phyloP scores from a whole-genome alignment of 2,113 vertebrate species.

The Empidonax traillii region DNA sequence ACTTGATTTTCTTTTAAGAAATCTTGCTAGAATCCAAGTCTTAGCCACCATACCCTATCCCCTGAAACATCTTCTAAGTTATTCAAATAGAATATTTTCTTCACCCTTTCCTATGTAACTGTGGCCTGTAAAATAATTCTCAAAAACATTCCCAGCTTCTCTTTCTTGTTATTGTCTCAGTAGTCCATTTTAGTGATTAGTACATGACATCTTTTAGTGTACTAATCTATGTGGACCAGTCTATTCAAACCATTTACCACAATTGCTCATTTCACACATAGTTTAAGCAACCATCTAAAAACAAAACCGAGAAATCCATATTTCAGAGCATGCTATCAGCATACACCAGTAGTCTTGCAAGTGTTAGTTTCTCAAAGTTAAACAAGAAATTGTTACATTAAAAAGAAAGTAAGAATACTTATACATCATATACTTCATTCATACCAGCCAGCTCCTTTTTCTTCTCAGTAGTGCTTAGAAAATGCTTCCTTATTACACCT shows the following conservation, averaged over 20 bases:
- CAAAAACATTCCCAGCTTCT: not conserved
- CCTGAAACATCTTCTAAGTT: not conserved
- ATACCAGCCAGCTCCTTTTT: not conserved
- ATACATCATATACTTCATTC: not conserved
- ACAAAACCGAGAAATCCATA: not conserved
- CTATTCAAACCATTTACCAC: not conserved
- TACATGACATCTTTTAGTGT: not conserved
- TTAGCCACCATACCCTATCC: not conserved
- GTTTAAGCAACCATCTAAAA: not conserved
- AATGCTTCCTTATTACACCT: slow-evolving; percentile 1
- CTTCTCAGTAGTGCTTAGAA: not conserved
- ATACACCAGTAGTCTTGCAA: not conserved
- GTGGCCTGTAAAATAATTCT: not conserved
- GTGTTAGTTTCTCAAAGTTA: not conserved
- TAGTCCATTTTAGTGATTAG: not conserved
- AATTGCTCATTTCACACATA: not conserved
- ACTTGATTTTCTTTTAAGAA: not conserved
- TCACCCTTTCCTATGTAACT: not conserved
- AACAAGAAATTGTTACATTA: not conserved
- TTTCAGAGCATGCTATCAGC: not conserved
- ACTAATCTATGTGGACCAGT: not conserved
- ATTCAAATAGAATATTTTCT: not conserved
- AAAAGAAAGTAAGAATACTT: not conserved
- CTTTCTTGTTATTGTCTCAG: not conserved
- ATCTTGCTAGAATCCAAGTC: not conserved